Evolutionary conservation across 2,113 vertebrate species (phyloP), one percentile per base, ranked within the genome.

Genomic region (Todiramphus saurophagus): DNA sequence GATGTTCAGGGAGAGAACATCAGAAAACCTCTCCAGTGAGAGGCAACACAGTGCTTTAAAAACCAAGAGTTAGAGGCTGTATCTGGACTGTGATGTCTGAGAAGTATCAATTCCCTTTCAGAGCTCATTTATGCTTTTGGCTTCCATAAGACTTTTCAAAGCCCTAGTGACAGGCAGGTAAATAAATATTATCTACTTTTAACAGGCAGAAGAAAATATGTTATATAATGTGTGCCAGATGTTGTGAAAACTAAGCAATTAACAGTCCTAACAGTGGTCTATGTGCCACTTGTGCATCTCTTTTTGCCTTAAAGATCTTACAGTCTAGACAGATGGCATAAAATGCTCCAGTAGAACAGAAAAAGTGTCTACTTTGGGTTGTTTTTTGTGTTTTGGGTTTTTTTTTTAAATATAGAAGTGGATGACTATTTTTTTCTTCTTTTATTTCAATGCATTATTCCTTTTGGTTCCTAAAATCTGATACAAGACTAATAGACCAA

Each of bases 181-280:
- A 96, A 96, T 92, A 96, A 94, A 87, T 87, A 88, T 59, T 92
- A 87, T 50, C 69, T 83, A 23, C 73, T 73, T 90, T 93, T 75
- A 92, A 72, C 28, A 58, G 66, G 69, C 44, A 82, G 59, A 76
- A 89, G 62, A 76, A 85, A 87, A 78, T 46, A 39, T 70, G 80
- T 73, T 93, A 28, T 37, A 66, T 69, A 75, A 89, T 68, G 69
- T 55, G 53, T 69, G 80, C 80, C 92, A 94, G 94, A 83, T 94
- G 94, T 84, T 93, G 35, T 43, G 73, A 92, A 86, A 95, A 83
- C 43, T 20, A 75, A 90, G 77, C 69, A 94, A 92, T 93, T 92
- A 93, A 37, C 73, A 86, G 60, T 37, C 51, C 73, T 93, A 87
- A 56, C 41, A 89, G 53, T 50, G 73, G 80, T 84, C 86, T 77